phyloP scores from a whole-genome alignment of 2,797 vertebrate species.

The Clarias platycephalus region DNA sequence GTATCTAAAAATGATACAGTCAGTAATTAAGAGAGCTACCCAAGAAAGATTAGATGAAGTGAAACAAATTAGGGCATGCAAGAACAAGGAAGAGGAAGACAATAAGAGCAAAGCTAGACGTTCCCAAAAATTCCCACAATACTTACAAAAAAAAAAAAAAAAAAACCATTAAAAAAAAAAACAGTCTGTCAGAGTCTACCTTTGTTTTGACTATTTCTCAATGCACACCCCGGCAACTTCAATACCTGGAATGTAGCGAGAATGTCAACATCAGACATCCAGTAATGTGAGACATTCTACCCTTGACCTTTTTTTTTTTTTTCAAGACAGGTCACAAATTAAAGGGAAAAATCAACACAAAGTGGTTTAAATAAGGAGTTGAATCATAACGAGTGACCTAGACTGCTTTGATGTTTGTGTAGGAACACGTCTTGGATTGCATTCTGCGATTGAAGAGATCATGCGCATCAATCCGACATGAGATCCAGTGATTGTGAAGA shows the following conservation, averaged over 20 bases:
- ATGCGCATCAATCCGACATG: not conserved
- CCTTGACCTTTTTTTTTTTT: constrained; percentile 22
- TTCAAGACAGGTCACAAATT: not conserved
- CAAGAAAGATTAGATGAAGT: not conserved
- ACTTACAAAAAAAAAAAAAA: constrained; percentile 62
- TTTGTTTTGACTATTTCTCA: constrained; percentile 78
- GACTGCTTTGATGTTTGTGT: not conserved
- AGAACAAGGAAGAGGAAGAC: not conserved
- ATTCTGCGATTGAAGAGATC: not conserved
- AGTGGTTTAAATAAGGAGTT: not conserved
- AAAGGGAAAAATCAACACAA: not conserved
- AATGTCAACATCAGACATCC: constrained; percentile 76
- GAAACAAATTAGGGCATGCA: not conserved
- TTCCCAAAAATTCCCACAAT: constrained; percentile 69
- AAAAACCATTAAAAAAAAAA: not conserved
- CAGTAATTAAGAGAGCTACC: not conserved
- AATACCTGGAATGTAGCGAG: constrained; percentile 75
- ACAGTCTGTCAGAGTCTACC: constrained; percentile 70
- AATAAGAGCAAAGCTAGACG: not conserved
- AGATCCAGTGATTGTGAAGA: not conserved
- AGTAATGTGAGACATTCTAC: constrained; percentile 55
- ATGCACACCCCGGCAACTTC: constrained; percentile 75
- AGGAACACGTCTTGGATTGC: not conserved
- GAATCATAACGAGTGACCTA: not conserved
- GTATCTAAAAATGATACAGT: not conserved